Conservation (phyloP, 2,113 vertebrate genomes). For the Sinocyclocheilus anophthalmus region DNA sequence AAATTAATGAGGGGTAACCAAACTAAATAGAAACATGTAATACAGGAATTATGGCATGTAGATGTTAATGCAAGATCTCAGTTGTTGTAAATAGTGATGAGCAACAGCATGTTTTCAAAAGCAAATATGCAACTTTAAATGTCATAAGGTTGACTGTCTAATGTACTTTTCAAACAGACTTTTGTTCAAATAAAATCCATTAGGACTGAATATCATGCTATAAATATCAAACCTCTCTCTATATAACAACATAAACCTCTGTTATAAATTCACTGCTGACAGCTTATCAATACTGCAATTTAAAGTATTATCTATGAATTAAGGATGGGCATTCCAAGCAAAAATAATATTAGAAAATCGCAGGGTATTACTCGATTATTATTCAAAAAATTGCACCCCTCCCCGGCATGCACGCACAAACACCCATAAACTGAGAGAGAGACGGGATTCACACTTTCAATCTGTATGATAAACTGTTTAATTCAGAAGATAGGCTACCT, state of each 20-base stretch:
- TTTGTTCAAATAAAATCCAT: neutral
- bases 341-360: too few species aligned
- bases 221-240: neutral
- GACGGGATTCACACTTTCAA: too few species aligned
- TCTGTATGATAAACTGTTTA: too few species aligned
- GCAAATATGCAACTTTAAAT: neutral
- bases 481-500: too few species aligned
- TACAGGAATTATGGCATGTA: neutral
- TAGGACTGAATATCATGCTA: neutral
- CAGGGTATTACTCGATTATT: too few species aligned
- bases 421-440: too few species aligned
- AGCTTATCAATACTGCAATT: neutral
- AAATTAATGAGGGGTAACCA: neutral
- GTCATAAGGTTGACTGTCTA: neutral
- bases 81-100: neutral
- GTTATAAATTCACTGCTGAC: neutral
- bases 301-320: neutral
- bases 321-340: too few species aligned
- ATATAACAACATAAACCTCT: neutral
- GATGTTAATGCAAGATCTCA: neutral
- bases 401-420: too few species aligned
- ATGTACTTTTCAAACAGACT: neutral
- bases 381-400: too few species aligned
- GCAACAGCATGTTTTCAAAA: neutral
- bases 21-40: neutral